These are phyloP conservation scores for Miniopterus natalensis DNA, from an alignment of 2,113 vertebrate genomes.

Conservation along the genomic window DNA sequence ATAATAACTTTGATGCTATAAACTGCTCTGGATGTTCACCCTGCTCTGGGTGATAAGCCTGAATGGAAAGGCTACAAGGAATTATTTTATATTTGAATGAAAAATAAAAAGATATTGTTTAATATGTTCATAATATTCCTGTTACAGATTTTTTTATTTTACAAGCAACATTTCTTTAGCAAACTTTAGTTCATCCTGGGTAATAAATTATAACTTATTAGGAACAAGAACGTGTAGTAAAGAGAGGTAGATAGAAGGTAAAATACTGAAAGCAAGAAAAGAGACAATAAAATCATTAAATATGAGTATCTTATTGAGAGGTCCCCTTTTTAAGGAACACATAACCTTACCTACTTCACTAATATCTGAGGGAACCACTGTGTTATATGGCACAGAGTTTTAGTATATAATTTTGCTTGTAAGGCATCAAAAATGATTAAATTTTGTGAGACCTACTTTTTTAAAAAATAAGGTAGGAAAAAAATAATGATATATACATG, in stretches of 20 bases:
- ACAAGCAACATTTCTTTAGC: not conserved
- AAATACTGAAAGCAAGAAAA: not conserved
- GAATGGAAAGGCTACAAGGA: not conserved
- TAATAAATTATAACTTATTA: not conserved
- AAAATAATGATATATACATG: not conserved
- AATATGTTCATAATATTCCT: not conserved
- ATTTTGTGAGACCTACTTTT: not conserved
- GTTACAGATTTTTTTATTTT: not conserved
- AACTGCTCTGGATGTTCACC: not conserved
- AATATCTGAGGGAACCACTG: not conserved
- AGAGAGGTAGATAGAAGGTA: not conserved
- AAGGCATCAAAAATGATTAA: slow-evolving; percentile 30
- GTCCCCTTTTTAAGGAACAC: not conserved
- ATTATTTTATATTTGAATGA: not conserved
- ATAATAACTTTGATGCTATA: not conserved
- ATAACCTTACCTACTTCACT: not conserved
- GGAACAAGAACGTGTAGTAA: not conserved
- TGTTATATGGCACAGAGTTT: not conserved
- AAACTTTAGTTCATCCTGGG: not conserved
- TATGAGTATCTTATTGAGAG: not conserved
- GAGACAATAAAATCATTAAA: not conserved
- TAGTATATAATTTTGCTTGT: not conserved
- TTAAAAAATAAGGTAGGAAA: not conserved
- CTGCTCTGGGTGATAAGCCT: not conserved
- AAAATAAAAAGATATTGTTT: not conserved